Evolutionary conservation across 2,797 vertebrate species (phyloP), one percentile per base, ranked within the genome.

Genomic region (Psittacula derbiana): DNA sequence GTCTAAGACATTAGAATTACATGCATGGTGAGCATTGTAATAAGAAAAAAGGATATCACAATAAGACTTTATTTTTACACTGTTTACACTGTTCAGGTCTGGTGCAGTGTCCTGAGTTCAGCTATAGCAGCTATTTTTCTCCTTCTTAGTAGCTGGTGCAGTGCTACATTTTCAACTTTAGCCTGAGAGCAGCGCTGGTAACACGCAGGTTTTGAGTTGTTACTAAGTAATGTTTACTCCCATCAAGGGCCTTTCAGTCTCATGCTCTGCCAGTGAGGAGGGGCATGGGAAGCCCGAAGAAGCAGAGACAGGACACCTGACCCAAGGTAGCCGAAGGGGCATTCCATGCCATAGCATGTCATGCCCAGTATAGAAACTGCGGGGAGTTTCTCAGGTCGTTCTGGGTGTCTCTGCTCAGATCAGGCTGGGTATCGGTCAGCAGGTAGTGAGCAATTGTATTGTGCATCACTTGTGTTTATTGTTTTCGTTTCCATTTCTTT

Each of bases 11-110:
- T 82, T 93, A 80, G 90, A 92, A 92, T 95, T 88, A 62, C 60
- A 69, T 95, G 91, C 80, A 90, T 87, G 66, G 65, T 79, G 84
- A 94, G 40, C 94, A 65, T 83, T 9, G 8, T 94, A 80, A 85
- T 91, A 86, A 92, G 72, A 69, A 75, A 57, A 90, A 76, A 44
- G 47, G 78, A 31, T 93, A 86, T 96, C 93, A 89, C 94, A 95
- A 74, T 64, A 88, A 75, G 80, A 55, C 47, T 53, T 95, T 71
- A 86, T 67, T 38, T 38, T 38, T 94, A 87, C 93, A 92, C 61
- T 89, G 76, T 81, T 95, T 91, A 71, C 27, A 62, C 53, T 64
- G 79, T 28, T 88, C 70, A 88, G 67, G 30, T 92, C 86, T 12
- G 3, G 25, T 79, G 24, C 73, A 75, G 38, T 95, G 33, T 36